phyloP scores from a whole-genome alignment of 2,888 invertebrate species.

The Noctua comes region DNA sequence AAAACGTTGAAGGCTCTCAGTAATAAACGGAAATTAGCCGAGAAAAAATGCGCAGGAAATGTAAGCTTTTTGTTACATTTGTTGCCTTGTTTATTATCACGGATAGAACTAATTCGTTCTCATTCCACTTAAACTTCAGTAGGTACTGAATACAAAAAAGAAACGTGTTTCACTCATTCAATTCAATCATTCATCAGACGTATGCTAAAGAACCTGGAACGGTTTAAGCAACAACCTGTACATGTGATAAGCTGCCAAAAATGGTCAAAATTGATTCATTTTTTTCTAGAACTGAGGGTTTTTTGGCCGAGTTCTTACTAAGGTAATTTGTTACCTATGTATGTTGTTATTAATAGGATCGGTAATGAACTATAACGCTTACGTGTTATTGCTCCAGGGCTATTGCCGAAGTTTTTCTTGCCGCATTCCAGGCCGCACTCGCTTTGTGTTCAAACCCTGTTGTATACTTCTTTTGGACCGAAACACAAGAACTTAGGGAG shows the following conservation, averaged over 20 bases:
- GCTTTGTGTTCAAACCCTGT: conserved; percentile 26
- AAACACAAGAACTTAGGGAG: conserved; percentile 41
- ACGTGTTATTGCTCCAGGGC: not conserved
- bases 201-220: not conserved
- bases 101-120: conserved; percentile 44
- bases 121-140: conserved; percentile 28
- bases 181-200: conserved; percentile 8
- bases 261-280: conserved; percentile 6
- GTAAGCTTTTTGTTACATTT: conserved; percentile 58
- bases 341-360: not conserved
- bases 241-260: conserved; percentile 15
- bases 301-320: not conserved
- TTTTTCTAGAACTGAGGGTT: not conserved
- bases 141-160: conserved; percentile 27
- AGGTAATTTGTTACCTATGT: not conserved
- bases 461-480: conserved; percentile 27
- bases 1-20: conserved; percentile 76
- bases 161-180: conserved; percentile 16
- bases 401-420: not conserved
- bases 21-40: conserved; percentile 74
- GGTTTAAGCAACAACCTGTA: conserved; percentile 47
- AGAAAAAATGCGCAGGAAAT: conserved; percentile 60
- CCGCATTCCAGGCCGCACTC: not conserved
- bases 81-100: conserved; percentile 53
- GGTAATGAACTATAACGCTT: not conserved